phyloP scores from a whole-genome alignment of 2,888 invertebrate genomes.

The Ophion slaviceki region DNA sequence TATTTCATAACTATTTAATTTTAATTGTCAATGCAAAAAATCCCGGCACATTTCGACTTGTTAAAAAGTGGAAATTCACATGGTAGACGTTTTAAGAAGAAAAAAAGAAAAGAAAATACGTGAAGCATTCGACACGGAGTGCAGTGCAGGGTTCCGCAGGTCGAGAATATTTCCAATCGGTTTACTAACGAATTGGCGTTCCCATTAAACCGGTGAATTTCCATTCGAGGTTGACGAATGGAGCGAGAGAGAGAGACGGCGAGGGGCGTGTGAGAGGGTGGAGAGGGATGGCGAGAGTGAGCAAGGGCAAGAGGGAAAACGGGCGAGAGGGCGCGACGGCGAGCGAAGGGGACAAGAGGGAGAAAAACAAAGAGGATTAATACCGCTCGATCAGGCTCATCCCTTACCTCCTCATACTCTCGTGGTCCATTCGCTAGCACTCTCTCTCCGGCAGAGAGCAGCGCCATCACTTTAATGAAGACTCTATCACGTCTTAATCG shows the following conservation, averaged over 20 bases:
- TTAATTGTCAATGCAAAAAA: too few relatives aligned
- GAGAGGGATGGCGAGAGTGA: neutral
- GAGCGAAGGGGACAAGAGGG: neutral
- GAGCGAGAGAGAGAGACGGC: neutral
- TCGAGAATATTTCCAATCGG: constrained; percentile 52
- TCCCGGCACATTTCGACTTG: too few relatives aligned
- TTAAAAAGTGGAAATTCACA: too few relatives aligned
- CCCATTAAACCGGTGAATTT: constrained; percentile 49
- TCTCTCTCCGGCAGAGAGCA: constrained; percentile 25
- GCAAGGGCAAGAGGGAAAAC: neutral
- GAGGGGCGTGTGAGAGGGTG: neutral
- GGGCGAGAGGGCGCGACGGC: neutral
- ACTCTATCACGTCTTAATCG: constrained; percentile 60
- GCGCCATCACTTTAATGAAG: constrained; percentile 56
- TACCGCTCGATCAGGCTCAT: constrained; percentile 59
- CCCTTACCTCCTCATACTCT: constrained; percentile 30
- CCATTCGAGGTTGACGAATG: constrained; percentile 34
- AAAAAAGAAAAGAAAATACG: neutral
- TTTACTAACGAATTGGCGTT: constrained; percentile 46
- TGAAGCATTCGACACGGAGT: neutral
- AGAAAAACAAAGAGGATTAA: constrained; percentile 37
- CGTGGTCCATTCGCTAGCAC: neutral
- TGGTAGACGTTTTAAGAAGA: neutral
- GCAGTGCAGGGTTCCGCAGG: constrained; percentile 1
- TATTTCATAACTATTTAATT: too few relatives aligned